These are phyloP conservation scores for Clistopyga incitator DNA, from an alignment of 2,888 invertebrate species.

Conservation along the genomic window DNA sequence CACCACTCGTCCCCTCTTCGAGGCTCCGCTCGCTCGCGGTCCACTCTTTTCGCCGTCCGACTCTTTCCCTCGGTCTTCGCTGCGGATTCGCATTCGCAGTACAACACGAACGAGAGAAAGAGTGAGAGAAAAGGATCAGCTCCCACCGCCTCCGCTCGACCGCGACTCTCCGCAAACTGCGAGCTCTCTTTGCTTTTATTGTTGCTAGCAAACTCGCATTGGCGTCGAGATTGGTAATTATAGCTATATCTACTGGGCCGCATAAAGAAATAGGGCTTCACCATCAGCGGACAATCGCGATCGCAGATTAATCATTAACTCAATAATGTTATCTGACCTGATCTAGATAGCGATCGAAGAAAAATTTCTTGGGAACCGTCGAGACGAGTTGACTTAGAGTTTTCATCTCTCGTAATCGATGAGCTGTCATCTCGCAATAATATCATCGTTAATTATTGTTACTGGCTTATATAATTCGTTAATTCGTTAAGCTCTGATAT, in stretches of 20 bases:
- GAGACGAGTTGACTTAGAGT: background rate
- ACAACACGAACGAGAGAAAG: constrained; percentile 11
- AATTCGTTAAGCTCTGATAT: background rate
- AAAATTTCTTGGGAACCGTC: constrained; percentile 5
- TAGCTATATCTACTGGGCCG: constrained; percentile 34
- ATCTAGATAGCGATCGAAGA: constrained; percentile 17
- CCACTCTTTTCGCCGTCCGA: constrained; percentile 72
- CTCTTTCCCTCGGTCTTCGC: constrained; percentile 70
- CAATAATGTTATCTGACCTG: constrained; percentile 17
- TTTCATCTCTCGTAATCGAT: constrained; percentile 14
- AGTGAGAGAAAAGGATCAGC: constrained; percentile 71
- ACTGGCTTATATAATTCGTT: no score
- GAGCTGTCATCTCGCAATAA: background rate
- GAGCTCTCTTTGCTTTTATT: constrained; percentile 77
- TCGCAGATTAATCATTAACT: constrained; percentile 19
- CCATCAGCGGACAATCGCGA: constrained; percentile 2
- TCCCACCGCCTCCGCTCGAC: constrained; percentile 81
- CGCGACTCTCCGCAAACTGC: constrained; percentile 74
- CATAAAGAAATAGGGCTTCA: background rate
- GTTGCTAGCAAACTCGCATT: constrained; percentile 79
- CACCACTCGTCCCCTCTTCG: constrained; percentile 58
- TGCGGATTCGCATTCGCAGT: constrained; percentile 44
- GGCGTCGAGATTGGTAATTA: constrained; percentile 74
- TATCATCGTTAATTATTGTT: background rate
- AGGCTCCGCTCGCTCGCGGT: constrained; percentile 61